These are phyloP conservation scores for Bungarus multicinctus DNA, from an alignment of 2,113 vertebrate species.

Conservation along the genomic window DNA sequence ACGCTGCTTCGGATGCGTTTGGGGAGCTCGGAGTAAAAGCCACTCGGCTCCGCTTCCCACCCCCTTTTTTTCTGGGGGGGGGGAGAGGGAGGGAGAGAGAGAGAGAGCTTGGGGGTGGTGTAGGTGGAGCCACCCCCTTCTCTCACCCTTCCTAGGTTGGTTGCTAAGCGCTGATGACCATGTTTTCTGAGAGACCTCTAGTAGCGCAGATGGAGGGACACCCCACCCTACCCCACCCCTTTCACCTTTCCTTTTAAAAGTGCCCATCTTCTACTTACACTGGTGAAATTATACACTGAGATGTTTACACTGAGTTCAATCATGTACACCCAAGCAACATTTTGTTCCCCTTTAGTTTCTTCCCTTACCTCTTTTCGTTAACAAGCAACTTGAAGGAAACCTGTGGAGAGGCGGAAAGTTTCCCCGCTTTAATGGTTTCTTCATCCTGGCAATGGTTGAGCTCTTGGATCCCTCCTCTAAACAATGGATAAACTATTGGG, in stretches of 20 bases:
- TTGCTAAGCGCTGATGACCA: constrained; percentile 52
- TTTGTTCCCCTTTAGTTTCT: not conserved
- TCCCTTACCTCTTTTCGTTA: too few relatives aligned
- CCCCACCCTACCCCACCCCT: not conserved
- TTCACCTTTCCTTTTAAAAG: not conserved
- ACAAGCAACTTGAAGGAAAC: not conserved
- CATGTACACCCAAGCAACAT: not conserved
- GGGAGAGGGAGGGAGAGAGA: not conserved
- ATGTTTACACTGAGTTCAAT: not conserved
- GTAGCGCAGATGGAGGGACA: not conserved
- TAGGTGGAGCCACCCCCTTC: constrained; percentile 10
- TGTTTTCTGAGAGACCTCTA: constrained; percentile 39
- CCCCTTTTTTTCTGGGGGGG: not conserved
- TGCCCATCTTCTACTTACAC: not conserved
- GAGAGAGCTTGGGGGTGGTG: not conserved
- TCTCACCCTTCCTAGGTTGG: constrained; percentile 25
- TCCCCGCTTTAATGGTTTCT: not conserved
- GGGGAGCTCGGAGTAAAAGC: not conserved
- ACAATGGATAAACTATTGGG: not conserved
- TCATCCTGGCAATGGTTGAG: not conserved
- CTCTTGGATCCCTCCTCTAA: not conserved
- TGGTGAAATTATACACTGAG: not conserved
- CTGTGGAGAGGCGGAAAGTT: not conserved
- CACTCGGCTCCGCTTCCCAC: not conserved
- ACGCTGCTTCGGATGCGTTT: not conserved